A percentile compares a stretch with the other conserved stretches of the same genome.
Conservation (phyloP, 2,888 invertebrate species). For the Apocheima hispidaria region DNA sequence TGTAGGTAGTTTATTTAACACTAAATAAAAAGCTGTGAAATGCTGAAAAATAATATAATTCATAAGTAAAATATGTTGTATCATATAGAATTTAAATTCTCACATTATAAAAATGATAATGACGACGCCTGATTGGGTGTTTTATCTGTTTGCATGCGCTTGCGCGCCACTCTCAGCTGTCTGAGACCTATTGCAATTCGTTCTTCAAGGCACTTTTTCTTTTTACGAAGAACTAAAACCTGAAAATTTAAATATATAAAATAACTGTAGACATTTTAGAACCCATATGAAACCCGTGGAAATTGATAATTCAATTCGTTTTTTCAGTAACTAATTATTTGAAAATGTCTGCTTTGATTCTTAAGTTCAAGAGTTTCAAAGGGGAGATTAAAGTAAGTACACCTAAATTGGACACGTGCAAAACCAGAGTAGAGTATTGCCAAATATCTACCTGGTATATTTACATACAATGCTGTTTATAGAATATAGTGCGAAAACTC, state of each 20-base stretch:
- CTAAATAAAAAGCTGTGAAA: no score
- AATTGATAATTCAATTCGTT: background rate
- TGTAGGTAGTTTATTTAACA: no score
- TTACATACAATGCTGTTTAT: no score
- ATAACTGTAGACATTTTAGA: background rate
- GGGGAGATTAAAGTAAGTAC: no score
- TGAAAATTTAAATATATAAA: background rate
- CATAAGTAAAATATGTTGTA: background rate
- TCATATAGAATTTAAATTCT: background rate
- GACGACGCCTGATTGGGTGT: slow-evolving; percentile 4
- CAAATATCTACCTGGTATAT: no score
- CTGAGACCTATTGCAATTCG: slow-evolving; percentile 56
- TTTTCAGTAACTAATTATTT: background rate
- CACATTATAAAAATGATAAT: background rate
- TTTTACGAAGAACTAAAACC: slow-evolving; percentile 65
- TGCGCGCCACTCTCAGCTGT: slow-evolving; percentile 64
- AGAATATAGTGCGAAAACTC: no score
- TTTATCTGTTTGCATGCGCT: slow-evolving; percentile 52
- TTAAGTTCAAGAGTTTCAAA: no score
- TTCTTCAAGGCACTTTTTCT: slow-evolving; percentile 59
- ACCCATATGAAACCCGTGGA: no score
- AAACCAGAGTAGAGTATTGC: no score
- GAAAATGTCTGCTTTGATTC: no score
- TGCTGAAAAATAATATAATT: background rate
- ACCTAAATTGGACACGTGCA: no score